These are phyloP conservation scores for Anastrepha obliqua DNA, from an alignment of 1,140 invertebrate genomes.

Conservation along the genomic window DNA sequence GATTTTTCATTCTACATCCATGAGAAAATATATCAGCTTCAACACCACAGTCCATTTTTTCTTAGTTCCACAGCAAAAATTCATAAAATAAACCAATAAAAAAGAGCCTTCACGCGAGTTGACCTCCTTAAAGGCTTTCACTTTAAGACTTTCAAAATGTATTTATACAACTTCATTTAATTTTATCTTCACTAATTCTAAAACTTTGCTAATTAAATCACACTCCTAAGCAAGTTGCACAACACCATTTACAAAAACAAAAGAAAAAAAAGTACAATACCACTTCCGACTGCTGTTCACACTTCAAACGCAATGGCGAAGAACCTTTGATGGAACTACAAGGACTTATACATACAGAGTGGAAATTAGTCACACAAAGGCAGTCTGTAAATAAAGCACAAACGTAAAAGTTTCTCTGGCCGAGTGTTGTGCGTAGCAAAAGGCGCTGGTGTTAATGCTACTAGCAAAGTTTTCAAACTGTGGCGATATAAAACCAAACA, in stretches of 20 bases:
- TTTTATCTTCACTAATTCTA: not conserved
- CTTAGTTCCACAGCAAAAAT: too few relatives aligned
- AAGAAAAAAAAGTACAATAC: not conserved
- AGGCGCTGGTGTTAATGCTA: not conserved
- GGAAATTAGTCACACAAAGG: not conserved
- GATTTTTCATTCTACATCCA: too few relatives aligned
- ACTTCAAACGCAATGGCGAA: not conserved
- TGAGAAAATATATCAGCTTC: too few relatives aligned
- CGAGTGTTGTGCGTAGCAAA: not conserved
- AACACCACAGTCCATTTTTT: too few relatives aligned
- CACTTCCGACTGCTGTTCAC: slow-evolving; percentile 36
- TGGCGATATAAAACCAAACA: slow-evolving; percentile 14
- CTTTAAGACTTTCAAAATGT: too few relatives aligned
- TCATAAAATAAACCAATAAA: too few relatives aligned
- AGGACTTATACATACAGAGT: too few relatives aligned
- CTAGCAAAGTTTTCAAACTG: not conserved
- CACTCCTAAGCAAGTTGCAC: not conserved
- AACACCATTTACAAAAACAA: not conserved
- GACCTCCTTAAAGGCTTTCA: too few relatives aligned
- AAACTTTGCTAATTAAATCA: slow-evolving; percentile 25
- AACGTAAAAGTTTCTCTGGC: not conserved
- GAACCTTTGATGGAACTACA: not conserved
- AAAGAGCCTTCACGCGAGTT: too few relatives aligned
- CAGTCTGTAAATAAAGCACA: not conserved
- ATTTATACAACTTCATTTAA: too few relatives aligned